Percentiles rank a stretch among this genome's conserved stretches.
Conservation (phyloP, 2,888 invertebrate genomes). For the Pollenia angustigena region DNA sequence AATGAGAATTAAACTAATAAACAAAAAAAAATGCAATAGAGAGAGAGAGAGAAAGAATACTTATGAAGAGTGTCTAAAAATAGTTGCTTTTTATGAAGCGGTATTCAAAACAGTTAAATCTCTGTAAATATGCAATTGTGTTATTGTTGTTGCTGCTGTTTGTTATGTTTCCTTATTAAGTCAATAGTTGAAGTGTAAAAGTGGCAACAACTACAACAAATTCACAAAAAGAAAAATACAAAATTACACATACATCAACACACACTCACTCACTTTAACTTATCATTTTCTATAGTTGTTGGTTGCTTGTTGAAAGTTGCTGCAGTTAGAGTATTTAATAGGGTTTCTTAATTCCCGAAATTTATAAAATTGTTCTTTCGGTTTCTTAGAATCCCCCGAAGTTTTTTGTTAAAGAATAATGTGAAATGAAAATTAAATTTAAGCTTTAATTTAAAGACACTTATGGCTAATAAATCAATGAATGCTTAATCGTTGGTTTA, state of each 20-base stretch:
- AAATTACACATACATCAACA: background rate
- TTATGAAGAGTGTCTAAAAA: constrained; percentile 29
- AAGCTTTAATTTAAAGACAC: too few species aligned
- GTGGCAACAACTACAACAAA: constrained; percentile 49
- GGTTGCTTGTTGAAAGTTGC: too few species aligned
- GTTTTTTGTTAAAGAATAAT: too few species aligned
- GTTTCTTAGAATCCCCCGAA: too few species aligned
- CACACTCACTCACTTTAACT: background rate
- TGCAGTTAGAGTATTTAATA: too few species aligned
- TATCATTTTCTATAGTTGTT: background rate
- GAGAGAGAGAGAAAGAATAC: background rate
- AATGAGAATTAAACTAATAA: background rate
- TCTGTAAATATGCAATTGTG: constrained; percentile 40
- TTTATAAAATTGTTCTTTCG: too few species aligned
- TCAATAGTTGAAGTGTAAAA: constrained; percentile 69
- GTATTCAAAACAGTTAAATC: constrained; percentile 24
- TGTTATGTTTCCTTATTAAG: constrained; percentile 63
- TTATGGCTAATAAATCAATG: too few species aligned
- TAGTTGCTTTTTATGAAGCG: constrained; percentile 44
- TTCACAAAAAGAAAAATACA: background rate
- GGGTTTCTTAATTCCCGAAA: too few species aligned
- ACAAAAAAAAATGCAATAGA: background rate
- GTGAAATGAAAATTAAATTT: too few species aligned
- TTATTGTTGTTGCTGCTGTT: constrained; percentile 30
- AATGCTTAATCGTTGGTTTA: too few species aligned